Base-by-base conservation (phyloP, 2,888 invertebrate species). In the Synanthedon tipuliformis region DNA sequence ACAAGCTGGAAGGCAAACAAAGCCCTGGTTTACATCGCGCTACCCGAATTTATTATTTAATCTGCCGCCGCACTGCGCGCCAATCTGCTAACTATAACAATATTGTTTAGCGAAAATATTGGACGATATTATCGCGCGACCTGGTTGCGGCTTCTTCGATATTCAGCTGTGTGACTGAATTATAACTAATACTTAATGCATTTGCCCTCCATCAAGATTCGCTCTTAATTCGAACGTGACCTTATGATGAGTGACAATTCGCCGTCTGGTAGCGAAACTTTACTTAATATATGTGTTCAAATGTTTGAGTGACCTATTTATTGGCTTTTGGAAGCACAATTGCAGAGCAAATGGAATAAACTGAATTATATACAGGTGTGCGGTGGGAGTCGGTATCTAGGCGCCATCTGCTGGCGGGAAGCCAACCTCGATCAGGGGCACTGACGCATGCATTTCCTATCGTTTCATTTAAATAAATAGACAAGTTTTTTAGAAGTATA, bases 111-210 rank as follows among this genome's bases (percentile, higher is more conserved):
- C 45, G 15, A 45, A 45, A 45, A 45, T 45, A 45, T 45, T 45
- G 45, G 45, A 13, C 45, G 45, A 45, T 45, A 45, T 45, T 45
- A 56, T 52, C 54, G 52, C 11, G 56, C 48, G 18, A 48, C 15
- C 50, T 41, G 54, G 49, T 54, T 52, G 54, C 56, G 54, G 54
- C 51, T 11, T 40, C 34, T 13, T 58, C 59, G 56, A 59, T 65
- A 62, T 68, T 68, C 13, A 16, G 15, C 12, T 16, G 34, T 34
- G 34, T 34, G 34, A 34, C 5, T 34, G 10, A 34, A 34, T 34
- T 10, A 34, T 34, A 34, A 34, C 34, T 34, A 34, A 34, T 34
- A n/a, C n/a, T n/a, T n/a, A 34, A 34, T 34, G 10, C 34, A 34
- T 10, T 34, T 23, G 23, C 23, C 23, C 23, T 23, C 5, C 5